Evolutionary conservation across 2,888 invertebrate genomes (phyloP), one percentile per base, ranked within the genome.

Genomic region (Polietes domitor): DNA sequence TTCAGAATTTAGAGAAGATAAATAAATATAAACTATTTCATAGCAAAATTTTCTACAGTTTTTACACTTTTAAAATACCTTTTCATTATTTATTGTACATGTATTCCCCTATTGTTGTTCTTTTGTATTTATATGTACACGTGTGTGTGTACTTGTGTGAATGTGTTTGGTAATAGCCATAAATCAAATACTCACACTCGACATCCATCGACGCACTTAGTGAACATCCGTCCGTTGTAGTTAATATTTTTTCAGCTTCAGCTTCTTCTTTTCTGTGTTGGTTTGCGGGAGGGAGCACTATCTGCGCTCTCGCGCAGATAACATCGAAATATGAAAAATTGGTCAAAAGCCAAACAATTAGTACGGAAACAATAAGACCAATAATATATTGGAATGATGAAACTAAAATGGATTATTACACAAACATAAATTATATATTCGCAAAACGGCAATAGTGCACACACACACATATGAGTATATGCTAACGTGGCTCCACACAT

Each of bases 351-450:
- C 91, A 91, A 91, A 92, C 91, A 92, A 92, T 92, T 92, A 92
- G 91, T 90, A 89, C 91, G 90, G 91, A 92, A 92, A 92, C 92
- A 92, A 92, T 91, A 90, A 90, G 87, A 84, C 89, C 90, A 91
- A 91, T 91, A 84, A 78, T 84, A 78, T 70, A 91, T 91, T 89
- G 90, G 89, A 77, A 89, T 89, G 91, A 90, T 91, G 90, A 88
- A 88, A 89, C 90, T 89, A 91, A 91, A 91, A 91, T 91, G 91
- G 91, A 91, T 92, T 92, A 91, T 91, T 90, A 89, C 89, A 87
- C 86, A 89, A 87, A 91, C 91, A 91, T 91, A 90, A 91, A 91
- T 91, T 91, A 82, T 86, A 84, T 75, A 37, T n/a, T 68, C 50
- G 55, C 79, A 72, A 79, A 65, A 77, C 63, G 71, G 41, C 71